phyloP scores from a whole-genome alignment of 2,797 vertebrate species.

The Sebastes matsubarae region DNA sequence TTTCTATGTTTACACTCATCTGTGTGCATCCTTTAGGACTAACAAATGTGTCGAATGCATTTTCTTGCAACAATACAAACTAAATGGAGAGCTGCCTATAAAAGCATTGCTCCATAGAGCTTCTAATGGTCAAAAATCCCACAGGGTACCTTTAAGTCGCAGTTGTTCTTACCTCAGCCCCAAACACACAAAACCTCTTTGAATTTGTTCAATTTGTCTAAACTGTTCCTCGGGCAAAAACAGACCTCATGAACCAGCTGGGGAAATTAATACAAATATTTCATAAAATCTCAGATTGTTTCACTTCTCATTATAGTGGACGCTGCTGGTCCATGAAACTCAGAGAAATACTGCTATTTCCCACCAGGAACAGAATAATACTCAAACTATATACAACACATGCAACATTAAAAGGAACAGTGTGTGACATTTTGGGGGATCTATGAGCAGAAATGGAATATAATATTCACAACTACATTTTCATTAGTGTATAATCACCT shows the following conservation, averaged over 20 bases:
- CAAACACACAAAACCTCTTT: neutral
- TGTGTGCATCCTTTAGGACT: no score
- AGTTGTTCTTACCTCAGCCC: neutral
- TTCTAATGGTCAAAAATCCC: neutral
- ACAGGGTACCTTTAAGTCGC: neutral
- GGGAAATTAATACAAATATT: conserved; percentile 8
- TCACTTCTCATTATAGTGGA: conserved; percentile 1
- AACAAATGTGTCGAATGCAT: neutral
- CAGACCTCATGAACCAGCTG: conserved; percentile 29
- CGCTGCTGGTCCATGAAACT: neutral
- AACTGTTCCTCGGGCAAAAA: conserved; percentile 26
- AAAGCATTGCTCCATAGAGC: neutral
- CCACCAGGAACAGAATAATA: neutral
- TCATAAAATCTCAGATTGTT: neutral
- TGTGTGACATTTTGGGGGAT: no score
- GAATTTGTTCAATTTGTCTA: conserved; percentile 1
- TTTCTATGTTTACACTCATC: neutral
- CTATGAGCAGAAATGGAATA: no score
- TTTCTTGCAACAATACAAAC: neutral
- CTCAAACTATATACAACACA: neutral
- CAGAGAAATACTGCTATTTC: neutral
- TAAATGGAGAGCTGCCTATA: neutral
- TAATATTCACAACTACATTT: no score
- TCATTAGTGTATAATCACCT: no score
- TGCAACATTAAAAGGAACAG: neutral